phyloP scores from a whole-genome alignment of 2,888 invertebrate species.

The Falcaria lacertinaria region DNA sequence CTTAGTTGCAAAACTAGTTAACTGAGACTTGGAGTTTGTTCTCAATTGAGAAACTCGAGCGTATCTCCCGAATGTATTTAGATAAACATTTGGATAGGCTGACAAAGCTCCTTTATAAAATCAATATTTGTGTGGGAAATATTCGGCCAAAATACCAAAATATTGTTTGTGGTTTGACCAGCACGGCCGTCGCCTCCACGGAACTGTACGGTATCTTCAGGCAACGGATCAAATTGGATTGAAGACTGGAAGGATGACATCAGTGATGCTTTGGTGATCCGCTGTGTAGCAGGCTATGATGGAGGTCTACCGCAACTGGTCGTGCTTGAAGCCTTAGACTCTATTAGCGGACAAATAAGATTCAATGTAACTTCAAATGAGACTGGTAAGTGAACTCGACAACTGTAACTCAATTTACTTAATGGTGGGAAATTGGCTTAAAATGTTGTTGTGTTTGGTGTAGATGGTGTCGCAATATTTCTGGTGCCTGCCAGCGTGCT shows the following conservation, averaged over 20 bases:
- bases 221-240: conserved; percentile 75
- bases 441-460: too few relatives aligned
- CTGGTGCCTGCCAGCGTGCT: conserved; percentile 81
- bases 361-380: conserved; percentile 85
- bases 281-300: conserved; percentile 92
- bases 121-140: conserved; percentile 15
- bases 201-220: conserved; percentile 90
- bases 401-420: not conserved
- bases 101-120: conserved; percentile 3
- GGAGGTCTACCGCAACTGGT: conserved; percentile 93
- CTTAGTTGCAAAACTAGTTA: conserved; percentile 17
- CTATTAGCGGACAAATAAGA: conserved; percentile 82
- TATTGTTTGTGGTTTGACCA: conserved; percentile 34
- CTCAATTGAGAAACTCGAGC: conserved; percentile 12
- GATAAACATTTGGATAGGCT: conserved; percentile 17
- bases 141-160: conserved; percentile 15
- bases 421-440: too few relatives aligned
- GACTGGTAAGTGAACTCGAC: conserved; percentile 46
- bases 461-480: conserved; percentile 69
- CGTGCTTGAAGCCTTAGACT: conserved; percentile 89
- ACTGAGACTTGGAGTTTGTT: conserved; percentile 4
- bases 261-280: conserved; percentile 82
- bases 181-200: conserved; percentile 90
- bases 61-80: conserved; percentile 12
- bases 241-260: conserved; percentile 57